Conservation (phyloP, 1,140 invertebrate genomes). For the Bombus polaris region DNA sequence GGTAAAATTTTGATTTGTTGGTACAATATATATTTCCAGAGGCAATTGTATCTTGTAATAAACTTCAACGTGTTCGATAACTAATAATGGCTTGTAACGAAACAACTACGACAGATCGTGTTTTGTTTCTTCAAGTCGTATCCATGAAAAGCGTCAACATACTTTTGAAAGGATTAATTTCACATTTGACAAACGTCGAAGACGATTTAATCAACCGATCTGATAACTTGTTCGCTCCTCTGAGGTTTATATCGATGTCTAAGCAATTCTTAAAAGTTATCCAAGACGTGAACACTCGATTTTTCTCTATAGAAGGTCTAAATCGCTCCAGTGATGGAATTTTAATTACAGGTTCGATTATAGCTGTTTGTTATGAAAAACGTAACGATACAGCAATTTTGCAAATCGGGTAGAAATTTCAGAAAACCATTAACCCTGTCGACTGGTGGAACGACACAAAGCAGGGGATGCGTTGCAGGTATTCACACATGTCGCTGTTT, state of each 20-base stretch:
- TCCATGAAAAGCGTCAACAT: no score
- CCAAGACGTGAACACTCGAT: not conserved
- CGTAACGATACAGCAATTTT: not conserved
- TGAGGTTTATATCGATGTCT: not conserved
- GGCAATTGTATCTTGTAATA: no score
- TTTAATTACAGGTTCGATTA: not conserved
- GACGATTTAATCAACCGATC: not conserved
- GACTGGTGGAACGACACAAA: slow-evolving; percentile 21
- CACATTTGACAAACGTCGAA: not conserved
- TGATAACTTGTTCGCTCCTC: not conserved
- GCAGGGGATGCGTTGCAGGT: slow-evolving; percentile 10
- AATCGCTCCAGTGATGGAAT: not conserved
- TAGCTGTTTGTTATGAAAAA: not conserved
- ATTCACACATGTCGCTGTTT: slow-evolving; percentile 37
- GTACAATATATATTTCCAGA: no score
- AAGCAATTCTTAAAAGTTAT: not conserved
- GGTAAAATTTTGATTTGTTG: no score
- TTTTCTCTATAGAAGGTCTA: no score
- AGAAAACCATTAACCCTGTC: slow-evolving; percentile 35
- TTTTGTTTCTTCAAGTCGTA: no score
- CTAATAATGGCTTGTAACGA: no score
- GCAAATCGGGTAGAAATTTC: not conserved
- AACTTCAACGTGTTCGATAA: no score
- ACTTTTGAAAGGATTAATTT: not conserved
- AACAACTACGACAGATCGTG: no score